Conservation (phyloP, 2,797 vertebrate species). For the Phoebastria nigripes region DNA sequence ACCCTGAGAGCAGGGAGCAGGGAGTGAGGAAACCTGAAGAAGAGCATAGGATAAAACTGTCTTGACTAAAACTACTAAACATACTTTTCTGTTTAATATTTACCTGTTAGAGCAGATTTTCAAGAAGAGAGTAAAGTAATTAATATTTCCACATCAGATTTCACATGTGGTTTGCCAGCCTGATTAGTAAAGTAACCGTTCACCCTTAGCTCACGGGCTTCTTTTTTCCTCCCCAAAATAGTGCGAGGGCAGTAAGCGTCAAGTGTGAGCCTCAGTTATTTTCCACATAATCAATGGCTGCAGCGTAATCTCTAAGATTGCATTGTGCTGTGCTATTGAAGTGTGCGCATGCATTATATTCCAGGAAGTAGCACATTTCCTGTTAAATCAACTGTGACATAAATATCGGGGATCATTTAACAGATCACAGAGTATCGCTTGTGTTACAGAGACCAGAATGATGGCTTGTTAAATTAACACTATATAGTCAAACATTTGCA, state of each 20-base stretch:
- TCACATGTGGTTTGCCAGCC: not conserved
- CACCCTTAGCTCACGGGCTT: not conserved
- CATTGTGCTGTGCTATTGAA: conserved; percentile 49
- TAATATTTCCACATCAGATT: not conserved
- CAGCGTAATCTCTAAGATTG: conserved; percentile 54
- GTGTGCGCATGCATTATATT: conserved; percentile 52
- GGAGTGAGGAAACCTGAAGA: not conserved
- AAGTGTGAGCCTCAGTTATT: not conserved
- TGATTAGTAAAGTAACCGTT: not conserved
- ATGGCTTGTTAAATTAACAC: conserved; percentile 54
- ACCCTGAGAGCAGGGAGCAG: not conserved
- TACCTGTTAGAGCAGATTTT: not conserved
- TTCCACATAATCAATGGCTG: conserved; percentile 12
- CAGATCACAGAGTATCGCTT: conserved; percentile 55
- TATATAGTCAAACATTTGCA: not conserved
- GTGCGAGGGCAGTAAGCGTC: not conserved
- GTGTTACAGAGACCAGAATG: conserved; percentile 42
- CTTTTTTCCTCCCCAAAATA: not conserved
- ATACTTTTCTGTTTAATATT: not conserved
- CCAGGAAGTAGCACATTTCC: conserved; percentile 67
- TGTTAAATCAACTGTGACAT: conserved; percentile 68
- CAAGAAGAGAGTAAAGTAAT: not conserved
- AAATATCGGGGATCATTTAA: conserved; percentile 73
- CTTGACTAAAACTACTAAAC: not conserved
- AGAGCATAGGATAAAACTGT: not conserved